Evolutionary conservation across 1,140 invertebrate genomes (phyloP).

Genomic region (Zaprionus ornatus): DNA sequence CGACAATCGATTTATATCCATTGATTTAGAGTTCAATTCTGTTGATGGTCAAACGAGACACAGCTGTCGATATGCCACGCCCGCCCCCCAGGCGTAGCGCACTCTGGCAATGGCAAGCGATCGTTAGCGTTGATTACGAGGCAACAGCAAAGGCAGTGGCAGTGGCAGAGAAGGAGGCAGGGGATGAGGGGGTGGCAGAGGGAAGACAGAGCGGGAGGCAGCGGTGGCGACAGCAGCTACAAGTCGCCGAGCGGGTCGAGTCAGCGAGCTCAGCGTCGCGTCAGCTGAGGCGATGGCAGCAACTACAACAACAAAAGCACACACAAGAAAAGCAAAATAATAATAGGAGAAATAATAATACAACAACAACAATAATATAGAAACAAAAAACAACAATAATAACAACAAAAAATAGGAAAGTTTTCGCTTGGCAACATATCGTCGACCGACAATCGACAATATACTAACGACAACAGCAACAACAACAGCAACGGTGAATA

Average conservation of each 20-base stretch:
- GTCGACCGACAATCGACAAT: constrained; percentile 37
- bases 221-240: neutral
- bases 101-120: constrained; percentile 48
- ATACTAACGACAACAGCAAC: constrained; percentile 15
- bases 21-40: too few species aligned
- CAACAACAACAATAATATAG: neutral
- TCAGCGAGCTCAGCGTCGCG: constrained; percentile 15
- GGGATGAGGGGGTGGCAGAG: too few species aligned
- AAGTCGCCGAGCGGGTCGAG: constrained; percentile 9
- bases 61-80: neutral
- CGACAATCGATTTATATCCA: too few species aligned
- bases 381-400: constrained; percentile 19
- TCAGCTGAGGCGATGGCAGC: constrained; percentile 33
- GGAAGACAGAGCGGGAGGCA: constrained; percentile 30
- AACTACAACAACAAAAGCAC: constrained; percentile 4
- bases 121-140: constrained; percentile 54
- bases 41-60: neutral
- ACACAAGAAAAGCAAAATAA: constrained; percentile 33
- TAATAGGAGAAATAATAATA: constrained; percentile 20
- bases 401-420: constrained; percentile 42
- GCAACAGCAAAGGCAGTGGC: constrained; percentile 23
- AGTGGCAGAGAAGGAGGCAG: constrained; percentile 4
- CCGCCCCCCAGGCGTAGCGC: constrained; percentile 36
- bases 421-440: constrained; percentile 56
- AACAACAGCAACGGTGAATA: constrained; percentile 38